These are phyloP conservation scores for Lucilia sericata DNA, from an alignment of 1,140 invertebrate genomes.

Conservation along the genomic window DNA sequence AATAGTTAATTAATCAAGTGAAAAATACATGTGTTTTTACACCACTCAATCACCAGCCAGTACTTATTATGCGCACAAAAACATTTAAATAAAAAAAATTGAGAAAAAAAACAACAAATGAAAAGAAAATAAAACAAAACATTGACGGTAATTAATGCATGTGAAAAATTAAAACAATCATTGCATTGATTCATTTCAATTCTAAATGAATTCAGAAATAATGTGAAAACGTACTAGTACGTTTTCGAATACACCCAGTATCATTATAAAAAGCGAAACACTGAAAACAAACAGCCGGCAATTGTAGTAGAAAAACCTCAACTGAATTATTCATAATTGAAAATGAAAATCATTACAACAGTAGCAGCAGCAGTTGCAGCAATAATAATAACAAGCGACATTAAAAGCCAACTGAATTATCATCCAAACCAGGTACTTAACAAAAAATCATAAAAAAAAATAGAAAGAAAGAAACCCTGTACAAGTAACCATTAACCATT, in stretches of 20 bases:
- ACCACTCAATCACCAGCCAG: background rate
- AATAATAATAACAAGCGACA: background rate
- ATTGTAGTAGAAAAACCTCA: constrained; percentile 15
- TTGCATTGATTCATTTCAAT: constrained; percentile 17
- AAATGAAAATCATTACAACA: constrained; percentile 37
- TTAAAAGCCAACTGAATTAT: background rate
- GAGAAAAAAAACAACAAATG: background rate
- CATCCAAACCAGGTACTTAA: constrained; percentile 14
- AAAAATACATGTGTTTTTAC: constrained; percentile 25
- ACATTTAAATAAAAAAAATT: constrained; percentile 11
- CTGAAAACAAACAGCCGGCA: background rate
- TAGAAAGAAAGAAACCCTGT: background rate
- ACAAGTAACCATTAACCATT: background rate
- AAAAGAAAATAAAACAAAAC: background rate
- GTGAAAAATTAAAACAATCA: constrained; percentile 22
- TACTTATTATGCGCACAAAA: background rate
- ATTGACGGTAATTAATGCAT: constrained; percentile 13
- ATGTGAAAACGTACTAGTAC: background rate
- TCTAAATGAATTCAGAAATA: constrained; percentile 8
- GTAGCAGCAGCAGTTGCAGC: background rate
- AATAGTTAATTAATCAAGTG: constrained; percentile 15
- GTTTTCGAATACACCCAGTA: background rate
- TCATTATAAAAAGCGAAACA: background rate
- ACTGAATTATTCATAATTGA: constrained; percentile 42
- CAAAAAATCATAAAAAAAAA: background rate